phyloP scores from a whole-genome alignment of 2,888 invertebrate species.

The Schizaphis graminum region DNA sequence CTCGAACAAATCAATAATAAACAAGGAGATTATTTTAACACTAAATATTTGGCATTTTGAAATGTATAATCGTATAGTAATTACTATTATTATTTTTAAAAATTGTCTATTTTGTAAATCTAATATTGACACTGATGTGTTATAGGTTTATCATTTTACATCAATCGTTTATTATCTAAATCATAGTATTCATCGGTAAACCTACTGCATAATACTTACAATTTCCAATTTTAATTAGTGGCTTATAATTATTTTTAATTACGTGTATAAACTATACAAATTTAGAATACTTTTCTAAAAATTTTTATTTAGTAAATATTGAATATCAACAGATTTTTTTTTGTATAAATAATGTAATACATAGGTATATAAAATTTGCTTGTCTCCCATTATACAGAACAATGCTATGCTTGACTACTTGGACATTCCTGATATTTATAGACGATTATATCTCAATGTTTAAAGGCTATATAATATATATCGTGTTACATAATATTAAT shows the following conservation, averaged over 20 bases:
- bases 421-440: not conserved
- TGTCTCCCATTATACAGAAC: no score
- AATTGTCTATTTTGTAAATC: not conserved
- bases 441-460: not conserved
- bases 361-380: no score
- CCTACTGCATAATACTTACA: no score
- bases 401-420: not conserved
- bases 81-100: not conserved
- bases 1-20: not conserved
- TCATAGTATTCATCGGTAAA: not conserved
- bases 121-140: not conserved
- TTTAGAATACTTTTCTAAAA: not conserved
- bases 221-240: not conserved
- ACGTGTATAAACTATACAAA: not conserved
- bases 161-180: not conserved
- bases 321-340: not conserved
- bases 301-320: not conserved
- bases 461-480: not conserved
- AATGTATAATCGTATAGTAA: not conserved
- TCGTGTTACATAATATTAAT: not conserved
- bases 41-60: not conserved
- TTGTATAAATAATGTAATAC: not conserved
- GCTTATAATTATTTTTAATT: not conserved
- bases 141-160: not conserved
- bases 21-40: not conserved